These are phyloP conservation scores for Sphaeramia orbicularis DNA, from an alignment of 2,797 vertebrate genomes.

Conservation along the genomic window DNA sequence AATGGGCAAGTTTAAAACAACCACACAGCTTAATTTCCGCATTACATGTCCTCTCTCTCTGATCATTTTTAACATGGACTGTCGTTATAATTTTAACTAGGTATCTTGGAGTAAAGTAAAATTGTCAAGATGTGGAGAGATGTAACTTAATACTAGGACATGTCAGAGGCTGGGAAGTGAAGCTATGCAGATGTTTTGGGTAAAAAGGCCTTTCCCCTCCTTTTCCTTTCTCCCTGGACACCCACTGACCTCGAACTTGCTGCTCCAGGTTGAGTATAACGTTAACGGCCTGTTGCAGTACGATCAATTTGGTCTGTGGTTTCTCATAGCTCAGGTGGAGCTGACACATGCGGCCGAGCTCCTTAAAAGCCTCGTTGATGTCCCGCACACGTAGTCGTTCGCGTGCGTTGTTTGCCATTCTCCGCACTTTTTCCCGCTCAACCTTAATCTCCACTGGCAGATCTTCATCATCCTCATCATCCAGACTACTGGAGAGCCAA, in stretches of 20 bases:
- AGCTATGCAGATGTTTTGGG: slow-evolving; percentile 64
- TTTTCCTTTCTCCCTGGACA: slow-evolving; percentile 78
- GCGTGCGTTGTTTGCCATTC: slow-evolving; percentile 97
- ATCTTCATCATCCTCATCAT: slow-evolving; percentile 89
- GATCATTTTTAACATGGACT: too few relatives aligned
- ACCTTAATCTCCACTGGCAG: slow-evolving; percentile 98
- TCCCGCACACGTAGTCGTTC: slow-evolving; percentile 97
- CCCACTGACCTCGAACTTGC: slow-evolving; percentile 99
- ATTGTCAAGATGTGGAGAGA: too few relatives aligned
- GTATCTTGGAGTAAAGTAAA: too few relatives aligned
- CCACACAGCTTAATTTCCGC: slow-evolving; percentile 69
- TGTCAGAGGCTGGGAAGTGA: slow-evolving; percentile 45
- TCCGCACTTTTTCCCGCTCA: slow-evolving; percentile 98
- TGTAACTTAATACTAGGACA: slow-evolving; percentile 16
- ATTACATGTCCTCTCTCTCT: slow-evolving; percentile 5
- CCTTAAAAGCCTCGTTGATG: slow-evolving; percentile 99
- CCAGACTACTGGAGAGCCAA: slow-evolving; percentile 70
- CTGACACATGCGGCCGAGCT: slow-evolving; percentile 99
- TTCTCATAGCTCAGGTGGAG: slow-evolving; percentile 98
- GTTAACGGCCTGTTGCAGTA: slow-evolving; percentile 98
- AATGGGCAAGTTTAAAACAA: slow-evolving; percentile 66
- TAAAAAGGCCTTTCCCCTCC: slow-evolving; percentile 67
- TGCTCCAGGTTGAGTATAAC: slow-evolving; percentile 99
- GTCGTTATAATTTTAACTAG: too few relatives aligned
- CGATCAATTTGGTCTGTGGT: slow-evolving; percentile 99